Evolutionary conservation across 1,140 invertebrate species (phyloP).

Genomic region (Neuroterus valhalla): DNA sequence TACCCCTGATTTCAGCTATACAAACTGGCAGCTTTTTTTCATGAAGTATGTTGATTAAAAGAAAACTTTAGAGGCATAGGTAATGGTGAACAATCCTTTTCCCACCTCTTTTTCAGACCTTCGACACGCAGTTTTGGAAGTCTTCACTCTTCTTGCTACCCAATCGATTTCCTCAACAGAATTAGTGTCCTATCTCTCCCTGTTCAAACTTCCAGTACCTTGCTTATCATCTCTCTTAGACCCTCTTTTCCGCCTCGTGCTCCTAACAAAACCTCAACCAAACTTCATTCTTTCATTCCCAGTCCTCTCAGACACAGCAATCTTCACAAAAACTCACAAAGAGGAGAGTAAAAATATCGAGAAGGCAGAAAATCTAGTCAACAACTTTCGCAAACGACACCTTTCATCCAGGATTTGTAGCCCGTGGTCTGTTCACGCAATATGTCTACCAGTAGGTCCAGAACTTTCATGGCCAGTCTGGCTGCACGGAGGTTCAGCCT

Average conservation of each 20-base stretch:
- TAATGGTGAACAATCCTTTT: not conserved
- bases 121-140: constrained; percentile 77
- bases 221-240: constrained; percentile 75
- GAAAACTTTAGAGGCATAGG: too few relatives aligned
- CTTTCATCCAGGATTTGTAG: constrained; percentile 66
- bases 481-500: constrained; percentile 78
- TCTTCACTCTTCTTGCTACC: constrained; percentile 76
- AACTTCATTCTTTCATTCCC: constrained; percentile 79
- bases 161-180: constrained; percentile 77
- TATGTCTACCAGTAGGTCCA: constrained; percentile 73
- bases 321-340: constrained; percentile 35
- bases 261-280: constrained; percentile 73
- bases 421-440: constrained; percentile 75
- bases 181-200: constrained; percentile 75
- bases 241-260: constrained; percentile 74
- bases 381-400: constrained; percentile 67
- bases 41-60: too few relatives aligned
- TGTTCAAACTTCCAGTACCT: constrained; percentile 76
- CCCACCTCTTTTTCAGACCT: constrained; percentile 72
- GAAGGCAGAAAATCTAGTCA: constrained; percentile 64
- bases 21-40: too few relatives aligned
- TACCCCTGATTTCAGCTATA: too few relatives aligned
- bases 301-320: constrained; percentile 38
- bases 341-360: constrained; percentile 60
- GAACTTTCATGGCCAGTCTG: constrained; percentile 78